Base-by-base conservation (phyloP, 2,797 vertebrate genomes). In the Lophius americanus region DNA sequence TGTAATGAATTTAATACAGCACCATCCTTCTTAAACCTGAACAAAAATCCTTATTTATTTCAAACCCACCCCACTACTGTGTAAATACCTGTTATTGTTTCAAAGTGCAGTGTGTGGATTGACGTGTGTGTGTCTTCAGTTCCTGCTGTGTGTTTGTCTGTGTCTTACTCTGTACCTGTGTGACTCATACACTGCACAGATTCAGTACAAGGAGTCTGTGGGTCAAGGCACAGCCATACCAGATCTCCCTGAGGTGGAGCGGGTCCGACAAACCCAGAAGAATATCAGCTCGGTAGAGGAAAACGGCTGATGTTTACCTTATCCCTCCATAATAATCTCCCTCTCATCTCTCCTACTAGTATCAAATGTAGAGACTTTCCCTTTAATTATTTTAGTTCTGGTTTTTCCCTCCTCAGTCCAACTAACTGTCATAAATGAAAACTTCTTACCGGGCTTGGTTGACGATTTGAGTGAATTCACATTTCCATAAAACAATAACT, bases 251-350 rank as follows among this genome's bases (percentile, higher is more conserved):
- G 97, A 99, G 90, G 93, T 99, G 90, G 97, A 98, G 89, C 94
- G 97, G 8, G 95, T 98, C 88, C 94, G 95, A 93, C 95, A 98
- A 90, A 97, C 95, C 1, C 97, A 99, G 96, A 98, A 96, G 93
- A 94, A 99, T 95, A 99, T 99, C 93, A 99, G 98, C 93, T 95
- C 94, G 97, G 98, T 98, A 98, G 87, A 83, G 78, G 60, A 88
- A 63, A 54, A 61, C 32, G 13, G 9, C 56, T 79, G 50, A 57
- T 57, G 61, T 86, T 44, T 11, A 37, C 23, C 3, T 9, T 4
- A 44, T 4, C 33, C 38, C 66, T 6, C 52, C 42, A 55, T 12
- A 57, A 57, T 75, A 58, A 69, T 42, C 14, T 37, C 63, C 41
- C 43, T 38, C 43, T 55, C 42, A 61, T 44, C 37, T 60, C 6